Conservation (phyloP, 2,888 invertebrate species). For the Camptogramma bilineatum region DNA sequence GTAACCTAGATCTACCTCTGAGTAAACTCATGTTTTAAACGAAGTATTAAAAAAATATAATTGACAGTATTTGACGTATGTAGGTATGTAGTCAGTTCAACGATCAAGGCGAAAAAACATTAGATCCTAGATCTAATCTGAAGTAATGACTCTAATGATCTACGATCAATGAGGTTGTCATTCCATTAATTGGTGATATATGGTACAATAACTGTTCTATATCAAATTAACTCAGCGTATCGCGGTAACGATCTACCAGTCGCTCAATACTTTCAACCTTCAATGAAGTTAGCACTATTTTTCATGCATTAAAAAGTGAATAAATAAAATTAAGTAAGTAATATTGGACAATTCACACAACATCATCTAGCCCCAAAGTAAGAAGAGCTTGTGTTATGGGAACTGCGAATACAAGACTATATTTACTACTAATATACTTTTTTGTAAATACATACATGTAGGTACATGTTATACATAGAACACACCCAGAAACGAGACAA, state of each 20-base stretch:
- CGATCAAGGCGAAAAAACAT: slow-evolving; percentile 9
- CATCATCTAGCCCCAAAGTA: too few species aligned
- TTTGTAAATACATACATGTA: too few species aligned
- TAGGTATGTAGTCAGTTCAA: slow-evolving; percentile 5
- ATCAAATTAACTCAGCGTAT: slow-evolving; percentile 23
- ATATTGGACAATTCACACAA: too few species aligned
- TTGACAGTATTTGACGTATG: slow-evolving; percentile 14
- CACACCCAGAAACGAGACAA: too few species aligned
- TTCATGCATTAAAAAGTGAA: background rate
- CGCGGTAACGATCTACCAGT: slow-evolving; percentile 14
- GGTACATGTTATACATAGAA: too few species aligned
- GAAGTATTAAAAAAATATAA: slow-evolving; percentile 3
- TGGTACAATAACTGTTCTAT: slow-evolving; percentile 17
- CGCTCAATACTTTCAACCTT: slow-evolving; percentile 22
- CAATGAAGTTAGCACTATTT: background rate
- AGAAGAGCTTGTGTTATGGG: too few species aligned
- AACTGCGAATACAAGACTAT: too few species aligned
- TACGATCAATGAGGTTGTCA: slow-evolving; percentile 19
- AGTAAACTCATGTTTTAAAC: background rate
- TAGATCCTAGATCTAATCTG: slow-evolving; percentile 11
- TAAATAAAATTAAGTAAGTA: background rate
- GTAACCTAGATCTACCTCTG: too few species aligned
- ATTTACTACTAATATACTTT: too few species aligned
- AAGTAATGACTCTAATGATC: slow-evolving; percentile 15
- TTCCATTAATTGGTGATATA: slow-evolving; percentile 29